Percentiles rank a stretch among this genome's conserved stretches.
phyloP scores from a whole-genome alignment of 2,113 vertebrate species.

The Tetrax tetrax region DNA sequence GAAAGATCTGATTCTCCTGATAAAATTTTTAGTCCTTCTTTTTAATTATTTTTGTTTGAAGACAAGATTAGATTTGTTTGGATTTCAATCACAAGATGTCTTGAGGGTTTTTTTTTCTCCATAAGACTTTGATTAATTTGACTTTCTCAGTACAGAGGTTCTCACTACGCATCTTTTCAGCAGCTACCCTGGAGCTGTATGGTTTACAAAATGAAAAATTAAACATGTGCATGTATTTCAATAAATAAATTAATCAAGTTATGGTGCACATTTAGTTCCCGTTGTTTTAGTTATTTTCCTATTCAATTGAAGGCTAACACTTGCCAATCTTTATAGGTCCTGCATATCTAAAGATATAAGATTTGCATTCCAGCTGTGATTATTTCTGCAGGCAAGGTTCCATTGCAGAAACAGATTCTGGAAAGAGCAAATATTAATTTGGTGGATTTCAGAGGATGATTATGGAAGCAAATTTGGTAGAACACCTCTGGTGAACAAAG shows the following conservation, averaged over 20 bases:
- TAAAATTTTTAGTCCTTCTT: not conserved
- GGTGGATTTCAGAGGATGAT: not conserved
- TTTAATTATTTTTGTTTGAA: not conserved
- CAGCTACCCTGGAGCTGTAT: not conserved
- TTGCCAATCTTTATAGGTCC: not conserved
- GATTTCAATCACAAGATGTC: not conserved
- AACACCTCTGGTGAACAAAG: not conserved
- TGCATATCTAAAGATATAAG: not conserved
- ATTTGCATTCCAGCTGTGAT: not conserved
- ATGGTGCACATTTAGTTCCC: not conserved
- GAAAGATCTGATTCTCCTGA: not conserved
- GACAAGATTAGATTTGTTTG: not conserved
- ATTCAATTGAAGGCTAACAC: not conserved
- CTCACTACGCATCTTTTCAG: not conserved
- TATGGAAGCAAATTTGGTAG: not conserved
- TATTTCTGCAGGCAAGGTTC: not conserved
- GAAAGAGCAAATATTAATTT: not conserved
- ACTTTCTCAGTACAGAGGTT: not conserved
- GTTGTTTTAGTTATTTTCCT: not conserved
- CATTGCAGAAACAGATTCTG: not conserved
- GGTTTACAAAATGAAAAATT: slow-evolving; percentile 4
- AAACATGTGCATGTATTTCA: not conserved
- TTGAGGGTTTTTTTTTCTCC: not conserved
- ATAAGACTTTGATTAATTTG: not conserved
- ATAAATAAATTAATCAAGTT: not conserved